Evolutionary conservation across 1,140 invertebrate species (phyloP), one percentile per base, ranked within the genome.

Genomic region (Metopolophium dirhodum): DNA sequence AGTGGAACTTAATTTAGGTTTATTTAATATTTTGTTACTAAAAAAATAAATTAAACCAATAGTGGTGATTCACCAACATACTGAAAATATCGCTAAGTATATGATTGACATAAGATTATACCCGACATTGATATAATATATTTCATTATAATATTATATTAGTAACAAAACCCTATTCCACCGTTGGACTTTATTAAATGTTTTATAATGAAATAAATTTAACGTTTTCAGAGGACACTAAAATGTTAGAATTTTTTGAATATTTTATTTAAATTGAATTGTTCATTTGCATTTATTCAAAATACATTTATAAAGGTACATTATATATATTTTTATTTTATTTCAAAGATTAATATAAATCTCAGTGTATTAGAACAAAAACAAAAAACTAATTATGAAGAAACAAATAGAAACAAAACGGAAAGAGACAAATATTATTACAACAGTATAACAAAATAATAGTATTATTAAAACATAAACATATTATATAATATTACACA

Each of bases 371-470:
- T 23, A 23, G 11, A 41, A 26, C 20, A 23, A 45, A 86, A 86
- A 85, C 11, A 14, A 85, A 86, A 45, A 45, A 47, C 23, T 47
- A 86, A 37, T 86, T 45, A 30, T 51, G 7, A 88, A 77, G 30
- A 77, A 88, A 51, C 47, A 26, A 37, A 51, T 7, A 49, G 9
- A 86, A 86, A 26, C 7, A 85, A 85, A n/a, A 87, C 22, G 18
- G 6, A 51, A 88, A 89, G 22, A 89, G 22, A 89, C 26, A 37
- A 89, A 57, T 57, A 54, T 89, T 57, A 89, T 54, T 89, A 57
- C 11, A 35, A 57, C 11, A 23, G 23, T 51, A 57, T 37, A 9
- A 57, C 14, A 89, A 77, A 77, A n/a, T 89, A 57, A 57, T 89
- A 57, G 23, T 57, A 26, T 37, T 41, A 89, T 20, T 89, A 89